Evolutionary conservation across 2,797 vertebrate species (phyloP), one percentile per base, ranked within the genome.

Genomic region (Yasuhikotakia modesta): DNA sequence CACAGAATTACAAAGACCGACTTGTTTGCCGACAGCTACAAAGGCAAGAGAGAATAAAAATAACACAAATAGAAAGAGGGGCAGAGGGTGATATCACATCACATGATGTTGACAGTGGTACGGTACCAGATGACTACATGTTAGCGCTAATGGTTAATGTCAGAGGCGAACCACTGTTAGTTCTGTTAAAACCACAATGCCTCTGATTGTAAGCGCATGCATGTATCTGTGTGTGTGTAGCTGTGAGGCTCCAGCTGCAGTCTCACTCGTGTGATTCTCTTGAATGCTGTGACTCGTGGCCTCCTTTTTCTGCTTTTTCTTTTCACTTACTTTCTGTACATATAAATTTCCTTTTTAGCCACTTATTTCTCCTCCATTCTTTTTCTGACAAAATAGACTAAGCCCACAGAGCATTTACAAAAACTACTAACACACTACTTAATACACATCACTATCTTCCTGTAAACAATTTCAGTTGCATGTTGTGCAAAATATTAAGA

Each of bases 121-220:
- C 19, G 30, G 70, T 53, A 70, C 14, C 65, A 74, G 80, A 77
- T 75, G 76, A 84, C 68, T 61, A 76, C 80, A 53, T 67, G 52
- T 43, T 73, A 6, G 70, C 8, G 45, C 69, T 73, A 79, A 61
- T 76, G 65, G 50, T 76, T 79, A 74, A 76, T 73, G 55, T 76
- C 39, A 61, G 35, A 79, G 45, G 21, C 13, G 46, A 77, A 80
- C 79, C 81, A 67, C 79, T 79, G 81, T 92, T 91, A 92, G 90
- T 91, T 86, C 86, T 86, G 83, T 68, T 89, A 80, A 90, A 92
- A 90, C 91, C 90, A 85, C 91, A 89, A 85, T 17, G 64, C 27
- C 4, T 76, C n/a, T 58, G n/a, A 79, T 81, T 80, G 72, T 60
- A 17, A 63, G 39, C 11, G 0, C 19, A 17, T 75, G 69, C 30